Base-by-base conservation (phyloP, 92 coral and sea anemone genomes). In the Parazoanthus swiftii region DNA sequence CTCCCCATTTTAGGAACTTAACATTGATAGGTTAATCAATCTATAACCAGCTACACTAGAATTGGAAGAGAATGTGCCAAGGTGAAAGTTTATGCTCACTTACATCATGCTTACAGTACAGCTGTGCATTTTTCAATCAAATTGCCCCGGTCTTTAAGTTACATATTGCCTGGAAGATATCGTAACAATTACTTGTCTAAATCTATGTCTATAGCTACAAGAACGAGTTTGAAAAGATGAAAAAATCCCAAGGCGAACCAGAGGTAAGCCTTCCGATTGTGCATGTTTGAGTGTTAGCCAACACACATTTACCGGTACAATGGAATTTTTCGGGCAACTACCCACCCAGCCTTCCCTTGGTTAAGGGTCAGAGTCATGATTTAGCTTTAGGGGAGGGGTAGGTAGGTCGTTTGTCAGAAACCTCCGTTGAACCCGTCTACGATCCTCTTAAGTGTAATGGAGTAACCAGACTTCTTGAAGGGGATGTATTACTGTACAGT, bases 191-290 rank as follows among this genome's bases (percentile, higher is more conserved):
- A 23, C 14, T 70, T 68, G 10, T 23, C 10, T 48, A 26, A 38
- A 7, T 21, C 70, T 63, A 63, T 16, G 23, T 44, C 51, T 88
- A 29, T 29, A n/a, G 98, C 82, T 95, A 90, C 92, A 95, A 93
- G 86, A 91, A 92, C 56, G 94, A 91, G 70, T 97, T 97, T 89
- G 95, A 95, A 86, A 93, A 95, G 15, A 88, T 97, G 83, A 97
- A 95, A 67, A 85, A 77, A 63, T 82, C 91, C 1, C 92, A 86
- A 66, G 85, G 65, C 29, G 89, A 89, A n/a, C 75, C 89, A 23
- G 89, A 92, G 94, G 95, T 89, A 86, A 59, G 29, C 4, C 42
- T 38, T 26, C 35, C 15, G 1, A 3, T 14, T 8, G 4, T 20
- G 2, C 0, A 16, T 54, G 14, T 29, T 29, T 11, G 18, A 54